Conservation (phyloP, 2,888 invertebrate genomes). For the Hydriomena furcata region DNA sequence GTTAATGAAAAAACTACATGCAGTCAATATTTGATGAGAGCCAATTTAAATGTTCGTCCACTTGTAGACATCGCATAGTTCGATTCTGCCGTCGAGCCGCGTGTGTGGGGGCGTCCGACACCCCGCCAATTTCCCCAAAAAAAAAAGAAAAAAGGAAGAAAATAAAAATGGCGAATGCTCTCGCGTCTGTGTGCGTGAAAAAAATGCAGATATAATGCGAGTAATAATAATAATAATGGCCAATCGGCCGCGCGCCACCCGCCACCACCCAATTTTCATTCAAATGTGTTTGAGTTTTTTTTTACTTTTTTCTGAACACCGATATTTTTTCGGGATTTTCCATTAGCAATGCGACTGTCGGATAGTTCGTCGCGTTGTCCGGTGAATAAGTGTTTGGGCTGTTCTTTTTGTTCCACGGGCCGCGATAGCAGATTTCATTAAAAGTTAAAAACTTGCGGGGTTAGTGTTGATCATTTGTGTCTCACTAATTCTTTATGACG, state of each 20-base stretch:
- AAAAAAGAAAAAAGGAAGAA: constrained; percentile 74
- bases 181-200: constrained; percentile 76
- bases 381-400: constrained; percentile 57
- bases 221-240: constrained; percentile 83
- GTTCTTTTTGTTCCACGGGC: constrained; percentile 47
- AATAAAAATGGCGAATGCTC: constrained; percentile 73
- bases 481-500: constrained; percentile 15
- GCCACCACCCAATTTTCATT: constrained; percentile 80
- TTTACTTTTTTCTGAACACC: constrained; percentile 66
- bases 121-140: constrained; percentile 71
- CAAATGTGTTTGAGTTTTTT: constrained; percentile 78
- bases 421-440: constrained; percentile 56
- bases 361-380: constrained; percentile 60
- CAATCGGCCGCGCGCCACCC: constrained; percentile 68
- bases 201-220: constrained; percentile 82
- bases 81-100: constrained; percentile 57
- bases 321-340: constrained; percentile 80
- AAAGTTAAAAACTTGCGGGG: constrained; percentile 47
- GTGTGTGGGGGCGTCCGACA: constrained; percentile 51
- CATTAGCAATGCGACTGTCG: constrained; percentile 75
- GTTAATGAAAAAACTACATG: constrained; percentile 81
- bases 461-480: constrained; percentile 14
- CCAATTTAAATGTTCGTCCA: constrained; percentile 83
- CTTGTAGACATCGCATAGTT: constrained; percentile 83
- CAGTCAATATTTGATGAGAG: constrained; percentile 83